Conservation (phyloP, 2,113 vertebrate species). For the Toxostoma redivivum region DNA sequence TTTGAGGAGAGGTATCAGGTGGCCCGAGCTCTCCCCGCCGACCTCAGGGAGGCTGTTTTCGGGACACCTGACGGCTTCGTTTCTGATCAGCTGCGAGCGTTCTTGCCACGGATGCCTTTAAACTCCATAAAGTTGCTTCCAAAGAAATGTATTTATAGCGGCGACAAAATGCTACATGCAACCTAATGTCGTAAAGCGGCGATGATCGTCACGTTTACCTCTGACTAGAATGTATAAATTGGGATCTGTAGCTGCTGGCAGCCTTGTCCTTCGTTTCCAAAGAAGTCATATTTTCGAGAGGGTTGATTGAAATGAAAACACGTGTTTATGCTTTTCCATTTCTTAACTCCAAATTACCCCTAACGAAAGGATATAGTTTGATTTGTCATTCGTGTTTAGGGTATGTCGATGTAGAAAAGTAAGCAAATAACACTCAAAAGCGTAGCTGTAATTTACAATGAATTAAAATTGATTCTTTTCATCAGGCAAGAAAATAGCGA, state of each 20-base stretch:
- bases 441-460: conserved; percentile 78
- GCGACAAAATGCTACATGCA: background rate
- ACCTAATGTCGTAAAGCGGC: background rate
- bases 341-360: conserved; percentile 35
- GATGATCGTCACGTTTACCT: background rate
- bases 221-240: background rate
- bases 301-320: conserved; percentile 39
- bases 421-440: conserved; percentile 79
- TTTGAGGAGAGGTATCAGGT: background rate
- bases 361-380: conserved; percentile 46
- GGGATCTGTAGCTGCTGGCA: background rate
- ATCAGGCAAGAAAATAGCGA: conserved; percentile 84
- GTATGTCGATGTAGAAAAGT: conserved; percentile 62
- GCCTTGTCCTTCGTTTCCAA: conserved; percentile 4
- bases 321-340: conserved; percentile 19
- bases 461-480: conserved; percentile 88
- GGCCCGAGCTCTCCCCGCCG: background rate
- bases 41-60: background rate
- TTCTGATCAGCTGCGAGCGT: background rate
- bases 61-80: background rate
- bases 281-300: background rate
- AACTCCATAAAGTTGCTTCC: conserved; percentile 44
- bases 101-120: background rate
- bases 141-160: background rate
- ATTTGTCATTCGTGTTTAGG: conserved; percentile 46